Evolutionary conservation across 2,888 invertebrate species (phyloP).

Genomic region (Pristionchus mayeri): DNA sequence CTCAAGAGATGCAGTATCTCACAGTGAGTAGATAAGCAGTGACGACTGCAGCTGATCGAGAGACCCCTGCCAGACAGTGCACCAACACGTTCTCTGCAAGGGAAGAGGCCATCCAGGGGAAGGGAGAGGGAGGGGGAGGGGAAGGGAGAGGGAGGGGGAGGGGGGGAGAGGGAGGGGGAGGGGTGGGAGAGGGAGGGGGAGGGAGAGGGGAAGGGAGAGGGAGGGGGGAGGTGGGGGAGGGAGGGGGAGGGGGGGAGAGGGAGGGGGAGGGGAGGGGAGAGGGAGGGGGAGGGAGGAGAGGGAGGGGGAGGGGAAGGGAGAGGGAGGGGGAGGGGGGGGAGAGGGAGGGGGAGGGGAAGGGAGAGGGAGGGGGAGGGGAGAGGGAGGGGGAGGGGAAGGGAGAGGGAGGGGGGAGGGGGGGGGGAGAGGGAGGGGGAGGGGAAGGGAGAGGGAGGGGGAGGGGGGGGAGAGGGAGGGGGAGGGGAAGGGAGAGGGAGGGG

Average conservation of each 20-base stretch:
- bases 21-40: constrained; percentile 67
- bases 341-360: too few relatives aligned
- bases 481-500: too few relatives aligned
- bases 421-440: too few relatives aligned
- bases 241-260: background rate
- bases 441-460: too few relatives aligned
- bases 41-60: constrained; percentile 67
- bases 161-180: too few relatives aligned
- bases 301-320: background rate
- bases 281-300: background rate
- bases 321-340: too few relatives aligned
- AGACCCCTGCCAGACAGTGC: constrained; percentile 72
- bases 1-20: background rate
- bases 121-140: background rate
- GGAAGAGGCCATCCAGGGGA: background rate
- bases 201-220: too few relatives aligned
- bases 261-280: background rate
- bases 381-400: too few relatives aligned
- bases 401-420: too few relatives aligned
- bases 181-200: too few relatives aligned
- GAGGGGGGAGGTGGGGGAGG: background rate
- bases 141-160: background rate
- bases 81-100: constrained; percentile 68
- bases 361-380: too few relatives aligned
- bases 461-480: too few relatives aligned